Evolutionary conservation across 92 coral and sea anemone species (phyloP), one percentile per base, ranked within the genome.

Genomic region (Phenganax marumi): DNA sequence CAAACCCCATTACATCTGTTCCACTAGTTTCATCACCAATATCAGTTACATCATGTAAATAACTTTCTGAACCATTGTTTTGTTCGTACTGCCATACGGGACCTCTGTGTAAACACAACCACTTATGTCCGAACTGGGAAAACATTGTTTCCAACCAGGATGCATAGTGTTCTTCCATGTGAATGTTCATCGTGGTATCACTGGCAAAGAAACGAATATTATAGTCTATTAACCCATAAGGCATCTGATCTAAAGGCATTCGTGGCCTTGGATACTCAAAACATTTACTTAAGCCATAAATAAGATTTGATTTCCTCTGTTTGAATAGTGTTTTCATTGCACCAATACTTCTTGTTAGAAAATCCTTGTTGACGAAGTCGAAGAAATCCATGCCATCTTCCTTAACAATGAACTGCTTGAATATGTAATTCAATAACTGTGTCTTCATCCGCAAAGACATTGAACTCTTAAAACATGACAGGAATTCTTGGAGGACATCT

Each of bases 1-100:
- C 73, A 7, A 56, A 17, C 18, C 18, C 63, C 18, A 56, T 21
- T 4, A 16, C 63, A 56, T 56, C 63, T 12, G 9, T 56, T 12
- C 63, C 18, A 8, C 8, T 52, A 52, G 9, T 52, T 52, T 8
- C 8, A 52, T 52, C 57, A 8, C 57, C 57, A 56, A 4, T 17
- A 56, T 56, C 18, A 56, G 5, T 56, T 56, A 10, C 63, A 56
- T 4, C 12, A 3, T 17, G 73, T 43, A 23, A 66, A 23, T 8
- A 4, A 10, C 2, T 71, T 26, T n/a, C 76, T 14, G 3, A 26
- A 7, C 3, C 47, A 50, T 17, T 39, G 17, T 48, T 62, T 50
- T 14, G 22, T 1, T 87, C 93, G 65, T 89, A 91, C 57, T 89
- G 88, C 91, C 90, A 91, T 0, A 60, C 84, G 75, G 92, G 96